Base-by-base conservation (phyloP, 2,797 vertebrate species). In the Gambelia wislizenii region DNA sequence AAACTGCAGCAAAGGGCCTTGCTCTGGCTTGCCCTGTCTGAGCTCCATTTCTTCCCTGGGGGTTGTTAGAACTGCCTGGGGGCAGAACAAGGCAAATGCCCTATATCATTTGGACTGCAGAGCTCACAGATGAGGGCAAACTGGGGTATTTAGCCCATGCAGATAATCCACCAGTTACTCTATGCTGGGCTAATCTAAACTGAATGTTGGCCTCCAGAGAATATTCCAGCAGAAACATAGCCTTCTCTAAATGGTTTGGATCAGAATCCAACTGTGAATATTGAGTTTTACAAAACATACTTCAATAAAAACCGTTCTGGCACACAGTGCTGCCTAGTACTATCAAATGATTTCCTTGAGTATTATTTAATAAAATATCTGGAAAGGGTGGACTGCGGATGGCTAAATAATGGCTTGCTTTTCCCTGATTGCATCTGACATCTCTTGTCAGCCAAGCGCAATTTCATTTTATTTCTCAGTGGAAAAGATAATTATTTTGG, bases 391-490 rank as follows among this genome's bases (percentile, higher is more conserved):
- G 44, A 33, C 18, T 36, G 10, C 12, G 25, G 39, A 42, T 42
- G 13, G 67, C 64, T 74, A 82, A 30, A 91, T 39, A 90, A 54
- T 81, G 69, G 69, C 44, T 88, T 72, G 69, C 54, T 52, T 7
- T 70, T 54, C 47, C 39, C 3, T 88, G 61, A 84, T 86, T 74
- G 89, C 79, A 86, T 42, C 91, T 87, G 42, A 70, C 14, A 78
- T 84, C 76, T 81, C n/a, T 92, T 86, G 86, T 85, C 77, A 69
- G 56, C 61, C 47, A 36, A 90, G n/a, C 7, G 6, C 39, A 64
- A 52, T 78, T 88, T 90, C 86, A 33, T 87, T 39, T 88, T 88
- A 85, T n/a, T 89, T 89, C 87, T 86, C 89, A 56, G n/a, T 80
- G 33, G 56, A 79, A 90, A 22, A 87, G 82, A 76, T 33, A 89